Conservation (phyloP, 2,113 vertebrate species). For the Seriola rivoliana region DNA sequence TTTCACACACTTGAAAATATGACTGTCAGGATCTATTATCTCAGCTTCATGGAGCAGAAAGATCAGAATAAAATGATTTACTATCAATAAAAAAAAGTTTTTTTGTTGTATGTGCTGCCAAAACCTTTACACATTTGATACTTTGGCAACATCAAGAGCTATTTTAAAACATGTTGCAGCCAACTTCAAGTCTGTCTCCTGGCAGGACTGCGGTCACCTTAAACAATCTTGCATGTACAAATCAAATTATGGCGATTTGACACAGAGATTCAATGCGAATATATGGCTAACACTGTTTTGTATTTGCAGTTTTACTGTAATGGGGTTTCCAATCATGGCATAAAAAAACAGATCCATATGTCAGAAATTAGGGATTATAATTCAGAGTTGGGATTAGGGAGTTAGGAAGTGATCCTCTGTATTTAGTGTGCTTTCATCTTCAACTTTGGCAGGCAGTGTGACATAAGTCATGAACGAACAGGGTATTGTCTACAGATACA, state of each 20-base stretch:
- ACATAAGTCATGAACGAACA: not conserved
- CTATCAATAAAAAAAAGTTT: not conserved
- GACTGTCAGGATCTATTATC: not conserved
- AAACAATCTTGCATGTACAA: not conserved
- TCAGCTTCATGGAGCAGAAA: not conserved
- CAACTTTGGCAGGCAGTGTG: not conserved
- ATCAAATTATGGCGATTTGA: not conserved
- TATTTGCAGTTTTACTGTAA: not conserved
- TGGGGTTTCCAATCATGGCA: not conserved
- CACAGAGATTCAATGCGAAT: not conserved
- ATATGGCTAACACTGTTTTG: not conserved
- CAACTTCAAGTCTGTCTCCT: not conserved
- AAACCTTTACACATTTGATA: not conserved
- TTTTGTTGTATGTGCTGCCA: not conserved
- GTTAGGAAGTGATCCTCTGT: not conserved
- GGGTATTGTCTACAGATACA: not conserved
- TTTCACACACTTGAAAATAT: not conserved
- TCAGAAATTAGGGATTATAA: not conserved
- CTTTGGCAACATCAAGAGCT: no score
- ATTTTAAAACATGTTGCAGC: no score
- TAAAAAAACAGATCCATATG: not conserved
- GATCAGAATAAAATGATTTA: not conserved
- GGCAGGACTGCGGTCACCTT: not conserved
- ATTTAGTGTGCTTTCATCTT: not conserved
- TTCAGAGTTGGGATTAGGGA: not conserved